A percentile compares a stretch with the other conserved stretches of the same genome.
Evolutionary conservation across 2,113 vertebrate genomes (phyloP).

Genomic region (Maccullochella peelii): DNA sequence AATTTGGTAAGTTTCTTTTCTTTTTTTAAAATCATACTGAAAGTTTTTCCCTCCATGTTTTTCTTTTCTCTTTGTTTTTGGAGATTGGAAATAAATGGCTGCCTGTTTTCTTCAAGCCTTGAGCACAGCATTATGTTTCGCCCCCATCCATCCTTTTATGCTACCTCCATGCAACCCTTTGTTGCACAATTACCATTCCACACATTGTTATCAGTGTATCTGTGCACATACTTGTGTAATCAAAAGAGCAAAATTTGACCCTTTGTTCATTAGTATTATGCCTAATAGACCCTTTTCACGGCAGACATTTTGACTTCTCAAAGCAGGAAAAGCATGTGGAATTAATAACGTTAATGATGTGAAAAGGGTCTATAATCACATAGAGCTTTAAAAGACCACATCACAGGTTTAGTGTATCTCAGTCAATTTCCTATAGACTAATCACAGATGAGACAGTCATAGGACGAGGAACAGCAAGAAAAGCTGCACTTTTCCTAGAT

Average conservation of each 20-base stretch:
- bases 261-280: not conserved
- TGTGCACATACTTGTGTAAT: not conserved
- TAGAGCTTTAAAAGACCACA: not conserved
- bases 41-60: not conserved
- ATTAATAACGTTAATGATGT: no score
- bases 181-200: not conserved
- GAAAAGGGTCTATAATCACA: not conserved
- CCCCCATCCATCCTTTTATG: no score
- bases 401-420: not conserved
- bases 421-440: not conserved
- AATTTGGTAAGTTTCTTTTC: not conserved
- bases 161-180: not conserved
- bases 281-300: no score
- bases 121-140: no score
- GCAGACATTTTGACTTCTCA: no score
- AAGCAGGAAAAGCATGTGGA: no score
- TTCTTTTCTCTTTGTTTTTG: not conserved
- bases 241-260: constrained; percentile 22
- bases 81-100: not conserved
- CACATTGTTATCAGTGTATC: not conserved
- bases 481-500: not conserved
- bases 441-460: not conserved
- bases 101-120: not conserved
- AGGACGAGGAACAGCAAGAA: not conserved
- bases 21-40: not conserved